phyloP scores from a whole-genome alignment of 2,888 invertebrate species.

The Allolobophora icterica region DNA sequence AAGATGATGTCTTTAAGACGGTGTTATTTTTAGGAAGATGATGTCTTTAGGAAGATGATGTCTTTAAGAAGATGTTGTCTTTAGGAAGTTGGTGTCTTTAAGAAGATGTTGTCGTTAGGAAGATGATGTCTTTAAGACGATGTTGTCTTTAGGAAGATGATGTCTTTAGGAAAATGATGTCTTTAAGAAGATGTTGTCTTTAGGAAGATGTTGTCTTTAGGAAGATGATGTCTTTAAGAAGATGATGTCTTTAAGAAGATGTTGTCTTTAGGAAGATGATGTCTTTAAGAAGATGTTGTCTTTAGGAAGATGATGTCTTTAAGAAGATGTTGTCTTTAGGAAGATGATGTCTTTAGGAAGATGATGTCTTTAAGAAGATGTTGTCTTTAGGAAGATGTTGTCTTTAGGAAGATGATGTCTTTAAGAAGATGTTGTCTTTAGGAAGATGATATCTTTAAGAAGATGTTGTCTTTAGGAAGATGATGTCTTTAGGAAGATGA shows the following conservation, averaged over 20 bases:
- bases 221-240: no score
- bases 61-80: no score
- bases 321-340: no score
- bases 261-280: background rate
- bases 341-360: background rate
- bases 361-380: no score
- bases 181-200: no score
- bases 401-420: background rate
- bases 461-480: background rate
- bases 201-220: background rate
- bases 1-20: no score
- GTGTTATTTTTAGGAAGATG: background rate
- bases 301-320: background rate
- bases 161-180: background rate
- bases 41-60: background rate
- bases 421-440: background rate
- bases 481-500: background rate
- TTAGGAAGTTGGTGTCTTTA: no score
- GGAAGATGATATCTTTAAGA: background rate
- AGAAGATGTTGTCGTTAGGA: background rate
- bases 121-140: no score
- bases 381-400: background rate
- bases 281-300: background rate
- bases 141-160: no score
- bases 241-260: no score